Evolutionary conservation across 2,113 vertebrate species (phyloP).

Genomic region (Leucoraja erinaceus): DNA sequence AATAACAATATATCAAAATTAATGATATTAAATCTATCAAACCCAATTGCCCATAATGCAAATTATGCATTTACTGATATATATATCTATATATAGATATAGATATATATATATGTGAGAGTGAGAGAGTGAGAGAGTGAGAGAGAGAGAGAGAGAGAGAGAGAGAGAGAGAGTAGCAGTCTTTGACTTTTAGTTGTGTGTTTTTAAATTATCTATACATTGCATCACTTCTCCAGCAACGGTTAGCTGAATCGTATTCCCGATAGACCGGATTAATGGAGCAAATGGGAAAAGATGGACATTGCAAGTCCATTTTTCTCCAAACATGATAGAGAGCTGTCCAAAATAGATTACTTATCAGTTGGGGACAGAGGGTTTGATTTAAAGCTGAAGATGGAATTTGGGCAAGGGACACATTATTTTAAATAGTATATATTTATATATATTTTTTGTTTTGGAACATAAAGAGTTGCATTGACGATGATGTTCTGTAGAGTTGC

Average conservation of each 20-base stretch:
- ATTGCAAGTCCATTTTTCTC: slow-evolving; percentile 32
- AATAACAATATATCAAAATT: too few relatives aligned
- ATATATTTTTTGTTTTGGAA: neutral
- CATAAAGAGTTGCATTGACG: neutral
- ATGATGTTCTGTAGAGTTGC: neutral
- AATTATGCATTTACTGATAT: too few relatives aligned
- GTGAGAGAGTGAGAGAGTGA: too few relatives aligned
- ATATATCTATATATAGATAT: too few relatives aligned
- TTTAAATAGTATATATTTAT: neutral
- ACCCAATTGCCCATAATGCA: too few relatives aligned
- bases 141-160: too few relatives aligned
- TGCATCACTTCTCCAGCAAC: slow-evolving; percentile 23
- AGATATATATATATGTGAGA: neutral
- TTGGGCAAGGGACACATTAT: slow-evolving; percentile 1
- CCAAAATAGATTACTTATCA: slow-evolving; percentile 37
- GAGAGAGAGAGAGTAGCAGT: neutral
- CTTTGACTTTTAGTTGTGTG: neutral
- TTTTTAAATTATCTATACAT: slow-evolving; percentile 3
- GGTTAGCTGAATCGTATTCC: slow-evolving; percentile 27
- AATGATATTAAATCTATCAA: too few relatives aligned
- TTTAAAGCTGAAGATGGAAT: slow-evolving; percentile 31
- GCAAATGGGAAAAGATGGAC: slow-evolving; percentile 37
- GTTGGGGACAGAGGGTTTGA: slow-evolving; percentile 30
- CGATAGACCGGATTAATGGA: slow-evolving; percentile 26
- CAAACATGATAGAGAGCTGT: slow-evolving; percentile 37